Base-by-base conservation (phyloP, 2,888 invertebrate genomes). In the Pteria penguin region DNA sequence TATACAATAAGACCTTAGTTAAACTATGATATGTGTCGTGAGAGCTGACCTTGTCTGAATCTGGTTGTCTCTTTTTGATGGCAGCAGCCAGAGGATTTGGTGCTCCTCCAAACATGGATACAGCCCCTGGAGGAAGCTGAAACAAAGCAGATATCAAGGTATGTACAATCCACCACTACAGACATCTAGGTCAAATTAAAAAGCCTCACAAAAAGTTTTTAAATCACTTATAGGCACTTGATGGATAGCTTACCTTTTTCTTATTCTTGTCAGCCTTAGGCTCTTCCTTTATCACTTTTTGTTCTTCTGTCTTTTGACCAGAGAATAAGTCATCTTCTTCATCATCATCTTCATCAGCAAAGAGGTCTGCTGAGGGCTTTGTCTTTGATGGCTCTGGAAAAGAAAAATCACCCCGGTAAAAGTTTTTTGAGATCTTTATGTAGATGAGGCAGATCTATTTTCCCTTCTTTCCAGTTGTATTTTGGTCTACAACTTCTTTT, bases 91-190 rank as follows among this genome's bases (percentile, higher is more conserved):
- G 77, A 5, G 90, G 88, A 72, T 90, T 90, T 14, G 81, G 78
- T 58, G 85, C 85, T 65, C 84, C 83, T 18, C 90, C 91, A 86
- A 91, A 90, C 89, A 90, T 89, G 4, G 91, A 88, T 66, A 91
- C 91, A 2, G 90, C 90, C 2, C 91, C 90, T 18, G 87, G 83
- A 31, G 90, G 91, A 24, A 87, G 79, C 89, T 90, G 82, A 1
- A 83, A 87, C 54, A 57, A n/a, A n/a, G n/a, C n/a, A n/a, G n/a
- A n/a, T n/a, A n/a, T n/a, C n/a, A 32, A 29, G 4, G 33, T 26
- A 62, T 27, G 14, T 18, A 14, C 2, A n/a, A 4, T n/a, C 33
- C 31, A n/a, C n/a, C n/a, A n/a, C n/a, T n/a, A n/a, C n/a, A n/a
- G n/a, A n/a, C n/a, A n/a, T n/a, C n/a, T n/a, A 62, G 14, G 26